Evolutionary conservation across 2,888 invertebrate species (phyloP), one percentile per base, ranked within the genome.

Genomic region (Cryptocephalus moraei): DNA sequence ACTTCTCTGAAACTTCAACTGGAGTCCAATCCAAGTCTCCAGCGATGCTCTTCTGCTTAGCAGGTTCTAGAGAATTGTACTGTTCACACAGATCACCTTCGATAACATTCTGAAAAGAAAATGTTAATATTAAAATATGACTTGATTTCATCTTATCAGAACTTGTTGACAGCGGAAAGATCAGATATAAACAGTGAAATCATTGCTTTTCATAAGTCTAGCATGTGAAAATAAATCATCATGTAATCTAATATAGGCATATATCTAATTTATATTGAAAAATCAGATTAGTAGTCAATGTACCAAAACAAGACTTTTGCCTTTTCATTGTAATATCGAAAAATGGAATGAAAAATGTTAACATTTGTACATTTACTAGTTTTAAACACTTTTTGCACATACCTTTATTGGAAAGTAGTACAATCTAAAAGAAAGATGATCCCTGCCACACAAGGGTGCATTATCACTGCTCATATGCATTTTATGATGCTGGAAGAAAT

Each of bases 401-500:
- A 91, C 91, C 81, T 94, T 94, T 33, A 95, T 91, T 33, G 99
- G 95, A 68, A 91, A 96, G 72, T 97, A 97, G 64, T 93, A 95
- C 50, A 96, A 96, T 60, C 99, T 80, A 72, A 88, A 99, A 0
- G 95, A 92, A 32, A 99, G 77, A 70, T 99, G 99, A 71, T 99
- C 99, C 13, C 99, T 77, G 0, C 99, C 99, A 72, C 96, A 95
- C 0, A 99, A 73, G 0, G 99, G 96, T 0, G 94, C 81, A 71
- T 95, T 89, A 70, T 99, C 97, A 54, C 93, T 91, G 44, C 99
- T 77, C 93, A 99, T 93, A 69, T 99, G 96, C 97, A 99, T 99
- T 72, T 99, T 99, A 53, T 99, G 75, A 73, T 97, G 95, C 67
- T 97, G 96, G 75, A 99, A 99, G 70, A 99, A 97, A 68, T 99